These are phyloP conservation scores for Taenioides sp. DNA, from an alignment of 2,797 vertebrate species.

Conservation along the genomic window DNA sequence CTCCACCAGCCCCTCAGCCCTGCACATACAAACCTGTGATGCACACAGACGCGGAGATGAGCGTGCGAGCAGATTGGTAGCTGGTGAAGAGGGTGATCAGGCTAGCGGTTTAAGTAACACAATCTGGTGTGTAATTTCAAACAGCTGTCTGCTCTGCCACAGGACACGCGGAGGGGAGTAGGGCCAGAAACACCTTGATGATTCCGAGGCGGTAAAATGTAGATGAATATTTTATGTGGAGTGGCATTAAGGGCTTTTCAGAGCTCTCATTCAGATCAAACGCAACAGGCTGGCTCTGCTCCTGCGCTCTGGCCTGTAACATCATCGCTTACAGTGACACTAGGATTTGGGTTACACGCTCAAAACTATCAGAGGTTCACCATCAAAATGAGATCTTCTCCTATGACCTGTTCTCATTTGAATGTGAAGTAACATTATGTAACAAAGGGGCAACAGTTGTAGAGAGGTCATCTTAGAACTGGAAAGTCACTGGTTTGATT, in stretches of 20 bases:
- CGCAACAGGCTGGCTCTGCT: conserved; percentile 44
- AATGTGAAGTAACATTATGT: too few relatives aligned
- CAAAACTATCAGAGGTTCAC: neutral
- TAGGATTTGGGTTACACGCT: conserved; percentile 30
- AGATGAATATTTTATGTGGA: conserved; percentile 76
- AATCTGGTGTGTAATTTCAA: conserved; percentile 83
- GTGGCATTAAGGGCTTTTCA: conserved; percentile 56
- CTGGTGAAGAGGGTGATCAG: conserved; percentile 68
- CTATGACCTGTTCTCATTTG: neutral
- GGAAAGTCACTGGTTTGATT: too few relatives aligned
- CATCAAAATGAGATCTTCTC: neutral
- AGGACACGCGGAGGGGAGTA: conserved; percentile 61
- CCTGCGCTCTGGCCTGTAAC: conserved; percentile 33
- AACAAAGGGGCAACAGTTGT: too few relatives aligned
- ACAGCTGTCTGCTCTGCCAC: conserved; percentile 77
- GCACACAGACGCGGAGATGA: conserved; percentile 43
- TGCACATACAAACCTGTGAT: conserved; percentile 55
- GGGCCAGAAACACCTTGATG: conserved; percentile 76
- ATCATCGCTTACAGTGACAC: conserved; percentile 31
- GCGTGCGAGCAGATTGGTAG: conserved; percentile 69
- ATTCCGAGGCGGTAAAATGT: conserved; percentile 74
- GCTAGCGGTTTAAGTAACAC: conserved; percentile 79
- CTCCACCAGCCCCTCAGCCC: conserved; percentile 45
- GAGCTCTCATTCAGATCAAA: conserved; percentile 59
- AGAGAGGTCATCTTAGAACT: too few relatives aligned